Base-by-base conservation (phyloP, 2,888 invertebrate genomes). In the Oligia strigilis region DNA sequence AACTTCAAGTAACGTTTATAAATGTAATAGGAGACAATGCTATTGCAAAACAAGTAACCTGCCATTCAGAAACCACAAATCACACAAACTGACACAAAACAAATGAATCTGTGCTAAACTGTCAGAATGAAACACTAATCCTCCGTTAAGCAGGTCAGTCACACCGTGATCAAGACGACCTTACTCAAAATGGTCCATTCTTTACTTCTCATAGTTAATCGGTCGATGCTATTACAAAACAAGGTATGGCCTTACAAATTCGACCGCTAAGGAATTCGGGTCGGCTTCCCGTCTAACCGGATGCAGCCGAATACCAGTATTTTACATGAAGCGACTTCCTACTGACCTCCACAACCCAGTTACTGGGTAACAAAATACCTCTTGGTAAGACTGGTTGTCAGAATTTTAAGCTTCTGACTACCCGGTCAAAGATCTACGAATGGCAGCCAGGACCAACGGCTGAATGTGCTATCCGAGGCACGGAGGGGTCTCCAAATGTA, bases 151-250 rank as follows among this genome's bases (percentile, higher is more conserved):
- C 75, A 62, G 74, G 78, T 70, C 83, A 78, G 17, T 72, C 17
- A 67, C 72, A 80, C 82, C 82, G 80, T 86, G 86, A 82, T 52
- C 67, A 17, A 88, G 46, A 73, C 40, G 77, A 67, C 86, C 88
- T 82, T 69, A 70, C 73, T 14, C 5, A 29, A 71, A 85, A 66
- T 66, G 23, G 67, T 52, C 23, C 75, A 80, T 87, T 82, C 64
- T 84, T 77, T 23, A 52, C 58, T 14, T 65, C 55, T 36, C 23
- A 62, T 36, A 60, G 43, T 76, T 58, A 65, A 70, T 55, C 49
- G 55, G 70, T 73, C 43, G 67, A 4, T 46, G 60, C 60, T 71
- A 75, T 85, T 86, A 82, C 85, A 43, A 71, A 82, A 69, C 36
- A 49, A 67, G 17, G 2, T 40, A 40, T 64, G 17, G 8, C 29